These are phyloP conservation scores for Champsocephalus gunnari DNA, from an alignment of 2,797 vertebrate genomes.

Conservation along the genomic window DNA sequence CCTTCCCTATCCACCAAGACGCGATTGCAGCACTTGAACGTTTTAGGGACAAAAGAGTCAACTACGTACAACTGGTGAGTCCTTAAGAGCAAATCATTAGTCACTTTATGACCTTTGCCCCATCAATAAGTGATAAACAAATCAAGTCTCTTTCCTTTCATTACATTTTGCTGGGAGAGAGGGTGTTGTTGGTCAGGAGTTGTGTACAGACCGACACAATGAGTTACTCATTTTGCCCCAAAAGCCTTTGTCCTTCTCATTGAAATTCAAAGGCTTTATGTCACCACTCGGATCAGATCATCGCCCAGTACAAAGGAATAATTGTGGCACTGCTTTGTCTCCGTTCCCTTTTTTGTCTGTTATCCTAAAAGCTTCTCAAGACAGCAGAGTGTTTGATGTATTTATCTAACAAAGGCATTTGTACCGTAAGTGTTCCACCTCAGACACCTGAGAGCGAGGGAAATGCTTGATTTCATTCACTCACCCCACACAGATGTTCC, in stretches of 20 bases:
- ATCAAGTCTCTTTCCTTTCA: constrained; percentile 1
- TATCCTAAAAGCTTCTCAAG: constrained; percentile 31
- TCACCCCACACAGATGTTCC: not conserved
- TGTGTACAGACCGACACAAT: constrained; percentile 56
- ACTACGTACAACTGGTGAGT: constrained; percentile 98
- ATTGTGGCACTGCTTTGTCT: constrained; percentile 53
- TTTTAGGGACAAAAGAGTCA: constrained; percentile 89
- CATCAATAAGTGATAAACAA: not conserved
- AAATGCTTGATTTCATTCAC: not conserved
- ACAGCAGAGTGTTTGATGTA: not conserved
- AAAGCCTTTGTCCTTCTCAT: constrained; percentile 70
- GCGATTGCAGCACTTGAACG: constrained; percentile 90
- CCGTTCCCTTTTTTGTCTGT: constrained; percentile 31
- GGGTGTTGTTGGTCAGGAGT: constrained; percentile 2
- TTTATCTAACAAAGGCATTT: not conserved
- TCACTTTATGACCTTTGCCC: not conserved
- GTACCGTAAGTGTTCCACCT: constrained; percentile 10
- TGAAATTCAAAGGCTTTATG: constrained; percentile 62
- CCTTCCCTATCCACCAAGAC: constrained; percentile 92
- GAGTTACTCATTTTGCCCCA: constrained; percentile 40
- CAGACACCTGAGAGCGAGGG: not conserved
- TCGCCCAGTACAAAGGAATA: constrained; percentile 65
- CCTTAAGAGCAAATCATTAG: not conserved
- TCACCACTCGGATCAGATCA: constrained; percentile 63
- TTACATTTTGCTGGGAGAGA: not conserved